phyloP scores from a whole-genome alignment of 2,888 invertebrate species.

The Spicauda simplicius region DNA sequence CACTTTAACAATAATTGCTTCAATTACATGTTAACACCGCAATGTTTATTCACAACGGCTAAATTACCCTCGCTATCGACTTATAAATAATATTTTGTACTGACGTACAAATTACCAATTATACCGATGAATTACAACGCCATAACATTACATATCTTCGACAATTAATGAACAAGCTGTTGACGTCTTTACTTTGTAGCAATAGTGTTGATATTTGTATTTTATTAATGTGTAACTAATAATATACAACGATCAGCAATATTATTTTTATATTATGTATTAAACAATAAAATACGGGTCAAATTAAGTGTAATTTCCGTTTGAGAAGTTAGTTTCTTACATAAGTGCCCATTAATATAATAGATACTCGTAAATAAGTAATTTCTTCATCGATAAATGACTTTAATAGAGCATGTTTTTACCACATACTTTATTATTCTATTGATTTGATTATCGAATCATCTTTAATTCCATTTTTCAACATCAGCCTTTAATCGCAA shows the following conservation, averaged over 20 bases:
- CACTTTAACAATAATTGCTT: constrained; percentile 38
- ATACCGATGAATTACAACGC: constrained; percentile 22
- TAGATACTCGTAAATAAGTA: background rate
- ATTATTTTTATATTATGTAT: background rate
- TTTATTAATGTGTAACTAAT: background rate
- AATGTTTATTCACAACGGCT: constrained; percentile 29
- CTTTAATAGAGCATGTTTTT: background rate
- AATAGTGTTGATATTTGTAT: constrained; percentile 15
- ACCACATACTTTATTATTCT: background rate
- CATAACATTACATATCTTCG: constrained; percentile 17
- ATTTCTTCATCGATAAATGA: background rate
- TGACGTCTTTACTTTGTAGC: constrained; percentile 24
- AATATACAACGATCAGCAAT: too few species aligned
- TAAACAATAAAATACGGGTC: background rate
- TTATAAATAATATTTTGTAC: constrained; percentile 32
- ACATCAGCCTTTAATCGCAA: too few species aligned
- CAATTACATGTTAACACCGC: constrained; percentile 39
- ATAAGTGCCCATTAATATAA: background rate
- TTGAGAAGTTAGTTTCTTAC: background rate
- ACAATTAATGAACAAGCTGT: constrained; percentile 19
- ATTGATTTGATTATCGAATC: background rate
- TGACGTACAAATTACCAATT: constrained; percentile 34
- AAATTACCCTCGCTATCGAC: constrained; percentile 16
- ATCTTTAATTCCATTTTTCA: too few species aligned
- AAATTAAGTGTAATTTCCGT: background rate